These are phyloP conservation scores for Chalcosyrphus nemorum DNA, from an alignment of 2,888 invertebrate genomes.

Conservation along the genomic window DNA sequence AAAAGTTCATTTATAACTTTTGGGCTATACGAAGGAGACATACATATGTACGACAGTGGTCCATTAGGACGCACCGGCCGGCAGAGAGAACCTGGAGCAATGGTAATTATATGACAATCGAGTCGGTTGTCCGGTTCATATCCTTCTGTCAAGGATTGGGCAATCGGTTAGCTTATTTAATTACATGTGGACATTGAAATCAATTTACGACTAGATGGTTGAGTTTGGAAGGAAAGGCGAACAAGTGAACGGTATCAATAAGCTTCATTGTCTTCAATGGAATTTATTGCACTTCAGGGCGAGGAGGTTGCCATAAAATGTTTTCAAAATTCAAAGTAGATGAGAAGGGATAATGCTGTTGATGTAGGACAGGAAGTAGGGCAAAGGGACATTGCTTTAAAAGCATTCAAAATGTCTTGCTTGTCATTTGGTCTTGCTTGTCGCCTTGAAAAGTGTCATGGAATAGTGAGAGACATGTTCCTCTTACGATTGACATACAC, in stretches of 20 bases:
- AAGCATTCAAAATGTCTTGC: no score
- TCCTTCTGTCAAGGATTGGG: neutral
- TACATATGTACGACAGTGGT: slow-evolving; percentile 13
- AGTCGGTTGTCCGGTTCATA: neutral
- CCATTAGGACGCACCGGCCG: neutral
- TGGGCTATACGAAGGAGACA: neutral
- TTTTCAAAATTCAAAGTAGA: no score
- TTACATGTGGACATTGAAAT: slow-evolving; percentile 1
- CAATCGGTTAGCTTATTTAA: neutral
- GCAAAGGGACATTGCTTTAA: no score
- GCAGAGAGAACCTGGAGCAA: neutral
- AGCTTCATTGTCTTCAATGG: neutral
- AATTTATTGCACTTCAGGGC: neutral
- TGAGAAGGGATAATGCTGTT: no score
- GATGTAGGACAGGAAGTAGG: no score
- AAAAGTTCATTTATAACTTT: slow-evolving; percentile 57
- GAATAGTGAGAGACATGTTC: no score
- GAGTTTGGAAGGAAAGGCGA: neutral
- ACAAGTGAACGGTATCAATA: neutral
- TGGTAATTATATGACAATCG: slow-evolving; percentile 5
- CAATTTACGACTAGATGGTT: neutral
- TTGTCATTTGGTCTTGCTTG: no score
- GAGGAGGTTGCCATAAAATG: no score
- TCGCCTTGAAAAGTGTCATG: no score
- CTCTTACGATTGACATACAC: no score